A percentile compares a stretch with the other conserved stretches of the same genome.
Evolutionary conservation across 2,797 vertebrate species (phyloP).

Genomic region (Schizothorax lantsangensis): DNA sequence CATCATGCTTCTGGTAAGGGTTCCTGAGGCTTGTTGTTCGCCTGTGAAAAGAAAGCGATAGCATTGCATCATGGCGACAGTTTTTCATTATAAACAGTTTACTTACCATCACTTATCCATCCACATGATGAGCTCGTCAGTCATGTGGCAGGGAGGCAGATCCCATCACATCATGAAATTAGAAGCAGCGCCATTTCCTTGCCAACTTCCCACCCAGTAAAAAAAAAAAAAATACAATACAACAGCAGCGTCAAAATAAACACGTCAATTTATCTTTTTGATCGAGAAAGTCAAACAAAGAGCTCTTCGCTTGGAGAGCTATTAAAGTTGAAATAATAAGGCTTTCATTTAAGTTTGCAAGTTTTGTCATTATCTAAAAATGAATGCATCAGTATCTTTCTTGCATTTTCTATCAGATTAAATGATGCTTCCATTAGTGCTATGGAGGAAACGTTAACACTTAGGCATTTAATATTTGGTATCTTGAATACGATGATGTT

Average conservation of each 20-base stretch:
- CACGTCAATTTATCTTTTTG: slow-evolving; percentile 39
- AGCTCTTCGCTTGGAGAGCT: background rate
- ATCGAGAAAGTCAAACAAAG: slow-evolving; percentile 36
- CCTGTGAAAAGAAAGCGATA: slow-evolving; percentile 19
- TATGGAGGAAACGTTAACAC: background rate
- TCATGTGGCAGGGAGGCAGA: slow-evolving; percentile 51
- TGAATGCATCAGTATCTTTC: slow-evolving; percentile 2
- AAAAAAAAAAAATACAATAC: slow-evolving; percentile 24
- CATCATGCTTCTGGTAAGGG: slow-evolving; percentile 70
- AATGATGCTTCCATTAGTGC: slow-evolving; percentile 26
- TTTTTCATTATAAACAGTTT: slow-evolving; percentile 70
- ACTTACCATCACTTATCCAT: slow-evolving; percentile 68
- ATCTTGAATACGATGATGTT: background rate
- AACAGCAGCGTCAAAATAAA: slow-evolving; percentile 23
- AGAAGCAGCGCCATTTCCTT: slow-evolving; percentile 26
- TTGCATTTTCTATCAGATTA: slow-evolving; percentile 24
- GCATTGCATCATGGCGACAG: slow-evolving; percentile 23
- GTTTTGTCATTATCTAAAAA: slow-evolving; percentile 32
- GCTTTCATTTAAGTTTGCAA: slow-evolving; percentile 16
- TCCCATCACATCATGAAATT: slow-evolving; percentile 40
- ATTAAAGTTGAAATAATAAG: slow-evolving; percentile 20
- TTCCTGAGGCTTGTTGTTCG: slow-evolving; percentile 63
- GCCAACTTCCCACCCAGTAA: slow-evolving; percentile 8
- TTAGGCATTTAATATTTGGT: background rate
- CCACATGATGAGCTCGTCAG: slow-evolving; percentile 68